Base-by-base conservation (phyloP, 1,140 invertebrate genomes). In the Diorhabda sublineata region DNA sequence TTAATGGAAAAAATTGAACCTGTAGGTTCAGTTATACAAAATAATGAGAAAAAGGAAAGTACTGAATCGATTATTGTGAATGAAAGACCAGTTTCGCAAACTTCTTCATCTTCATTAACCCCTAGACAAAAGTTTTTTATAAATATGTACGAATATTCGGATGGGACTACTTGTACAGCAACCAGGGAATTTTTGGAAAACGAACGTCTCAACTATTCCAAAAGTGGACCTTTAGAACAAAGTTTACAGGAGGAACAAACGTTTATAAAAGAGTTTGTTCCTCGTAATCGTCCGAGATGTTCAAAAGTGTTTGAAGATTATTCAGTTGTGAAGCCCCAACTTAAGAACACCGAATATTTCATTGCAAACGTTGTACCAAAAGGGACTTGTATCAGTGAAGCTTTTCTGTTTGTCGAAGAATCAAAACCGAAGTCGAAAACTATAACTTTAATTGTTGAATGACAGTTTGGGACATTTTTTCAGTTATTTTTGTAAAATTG, bases 111-210 rank as follows among this genome's bases (percentile, higher is more conserved):
- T 64, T 73, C 80, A 3, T 68, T 82, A 57, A 81, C 81, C 2
- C 82, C 82, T 2, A 73, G 82, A 42, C 79, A 83, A 67, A 67
- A 82, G 42, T 83, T 83, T 64, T 83, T 83, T 61, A 77, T 76
- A 4, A 81, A 83, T 76, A 66, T 83, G 3, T 78, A 81, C 61
- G 72, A 73, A 61, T 69, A 73, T 57, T 82, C 79, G 2, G 76
- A 81, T 66, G 61, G 59, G 26, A 42, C 65, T 9, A 47, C n/a
- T 4, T 58, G 57, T 44, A 64, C 44, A 47, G 61, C 61, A 11
- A 71, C 66, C 7, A 3, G 66, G 3, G 60, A 61, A 42, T 75
- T 75, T 52, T 52, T 74, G 3, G 67, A 74, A 52, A 68, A 66
- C n/a, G 74, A 75, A 68, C 69, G 61, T 0, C 57, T 72, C 47